Percentiles rank a stretch among this genome's conserved stretches.
These are phyloP conservation scores for Vicugna pacos DNA, from an alignment of 2,113 vertebrate species.

Conservation along the genomic window DNA sequence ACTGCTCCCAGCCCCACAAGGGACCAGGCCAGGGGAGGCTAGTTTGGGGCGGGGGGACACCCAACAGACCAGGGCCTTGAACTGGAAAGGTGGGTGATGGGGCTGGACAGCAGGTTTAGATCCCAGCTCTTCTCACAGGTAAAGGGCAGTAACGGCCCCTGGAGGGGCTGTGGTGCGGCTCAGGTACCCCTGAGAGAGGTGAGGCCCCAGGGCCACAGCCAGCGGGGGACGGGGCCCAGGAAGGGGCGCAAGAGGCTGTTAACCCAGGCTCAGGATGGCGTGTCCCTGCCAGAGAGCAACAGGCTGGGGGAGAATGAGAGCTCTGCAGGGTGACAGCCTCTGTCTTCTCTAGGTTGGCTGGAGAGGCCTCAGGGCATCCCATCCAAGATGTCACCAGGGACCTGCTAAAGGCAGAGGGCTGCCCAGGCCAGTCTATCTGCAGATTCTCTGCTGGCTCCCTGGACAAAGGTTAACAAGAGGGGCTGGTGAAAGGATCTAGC, in stretches of 20 bases:
- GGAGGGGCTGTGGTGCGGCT: background rate
- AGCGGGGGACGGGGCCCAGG: background rate
- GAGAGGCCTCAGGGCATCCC: background rate
- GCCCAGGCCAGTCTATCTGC: rapidly evolving
- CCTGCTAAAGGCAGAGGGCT: background rate
- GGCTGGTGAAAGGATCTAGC: rapidly evolving
- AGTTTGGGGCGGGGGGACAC: rapidly evolving
- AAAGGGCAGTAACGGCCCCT: background rate
- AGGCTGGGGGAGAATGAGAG: rapidly evolving
- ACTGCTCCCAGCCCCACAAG: background rate
- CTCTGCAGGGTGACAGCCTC: rapidly evolving
- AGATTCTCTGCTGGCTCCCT: background rate
- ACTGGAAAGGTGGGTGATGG: background rate
- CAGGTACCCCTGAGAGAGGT: background rate
- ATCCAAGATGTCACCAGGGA: background rate
- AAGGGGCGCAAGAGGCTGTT: background rate
- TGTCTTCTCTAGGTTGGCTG: background rate
- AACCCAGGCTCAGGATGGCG: background rate
- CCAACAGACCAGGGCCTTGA: background rate
- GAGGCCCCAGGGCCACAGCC: background rate
- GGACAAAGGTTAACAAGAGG: background rate
- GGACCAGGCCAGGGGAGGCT: background rate
- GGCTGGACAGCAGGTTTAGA: background rate
- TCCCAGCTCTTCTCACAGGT: background rate
- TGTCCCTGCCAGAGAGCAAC: background rate